A percentile compares a stretch with the other conserved stretches of the same genome.
Conservation (phyloP, 2,797 vertebrate species). For the Coracias cyanogaster region DNA sequence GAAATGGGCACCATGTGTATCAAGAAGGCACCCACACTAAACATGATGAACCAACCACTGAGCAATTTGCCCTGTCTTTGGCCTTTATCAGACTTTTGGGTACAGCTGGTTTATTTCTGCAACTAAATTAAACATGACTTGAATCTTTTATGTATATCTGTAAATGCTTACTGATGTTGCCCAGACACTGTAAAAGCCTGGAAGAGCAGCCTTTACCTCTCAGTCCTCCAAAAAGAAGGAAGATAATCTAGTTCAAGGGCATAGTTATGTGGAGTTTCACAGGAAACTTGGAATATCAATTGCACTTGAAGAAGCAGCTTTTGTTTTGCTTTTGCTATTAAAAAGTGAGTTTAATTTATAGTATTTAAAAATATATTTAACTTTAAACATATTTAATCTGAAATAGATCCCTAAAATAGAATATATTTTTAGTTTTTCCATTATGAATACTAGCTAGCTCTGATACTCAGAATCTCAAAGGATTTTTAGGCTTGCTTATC, state of each 20-base stretch:
- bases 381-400: neutral
- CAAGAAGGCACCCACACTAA: neutral
- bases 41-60: neutral
- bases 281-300: neutral
- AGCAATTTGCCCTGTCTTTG: neutral
- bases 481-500: neutral
- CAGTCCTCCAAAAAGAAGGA: neutral
- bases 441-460: neutral
- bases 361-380: neutral
- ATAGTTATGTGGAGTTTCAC: neutral
- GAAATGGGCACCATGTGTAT: fast-evolving
- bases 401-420: neutral
- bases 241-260: neutral
- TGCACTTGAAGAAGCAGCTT: neutral
- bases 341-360: neutral
- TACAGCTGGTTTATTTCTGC: neutral
- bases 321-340: neutral
- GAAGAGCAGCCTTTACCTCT: neutral
- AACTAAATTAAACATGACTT: neutral
- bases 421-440: neutral
- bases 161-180: neutral
- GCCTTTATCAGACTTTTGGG: neutral
- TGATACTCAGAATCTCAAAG: neutral
- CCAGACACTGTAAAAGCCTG: neutral
- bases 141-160: neutral